Evolutionary conservation across 2,797 vertebrate genomes (phyloP), one percentile per base, ranked within the genome.

Genomic region (Chelonia mydas): DNA sequence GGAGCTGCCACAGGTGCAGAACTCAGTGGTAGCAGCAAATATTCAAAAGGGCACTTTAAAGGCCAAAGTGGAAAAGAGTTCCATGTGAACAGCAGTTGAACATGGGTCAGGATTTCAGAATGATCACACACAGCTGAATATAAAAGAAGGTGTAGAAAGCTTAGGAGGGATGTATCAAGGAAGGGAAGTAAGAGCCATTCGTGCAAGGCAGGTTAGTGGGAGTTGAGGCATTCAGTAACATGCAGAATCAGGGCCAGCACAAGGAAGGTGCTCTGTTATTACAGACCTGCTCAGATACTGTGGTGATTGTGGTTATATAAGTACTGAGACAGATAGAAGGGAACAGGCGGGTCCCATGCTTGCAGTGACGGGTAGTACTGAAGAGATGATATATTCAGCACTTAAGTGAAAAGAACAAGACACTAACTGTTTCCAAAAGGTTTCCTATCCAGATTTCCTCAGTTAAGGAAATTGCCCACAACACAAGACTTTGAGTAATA

Each of bases 1-100:
- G 95, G 91, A 94, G 92, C 91, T 85, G 93, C 94, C 86, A 87
- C 57, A n/a, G 93, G 76, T 87, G 83, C 90, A 95, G 96, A 93
- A 95, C 93, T 95, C 90, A 82, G 95, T 89, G 84, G 91, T 90
- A 91, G 89, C 90, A 94, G 65, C 83, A 76, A n/a, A 86, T 65
- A 78, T 78, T 88, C 77, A 88, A 76, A 88, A 61, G 41, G 86
- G 89, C 87, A 83, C 61, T 72, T 83, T 68, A 78, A 91, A 91
- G 78, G 83, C 84, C 55, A 85, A 92, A 92, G 90, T 54, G 76
- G 76, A 91, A 79, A 86, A 91, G 79, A 74, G 90, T 87, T 86
- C 90, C 57, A 81, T 91, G 90, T 81, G 90, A 86, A 91, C 90
- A 81, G 90, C 77, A 91, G 77, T 82, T 86, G 90, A 72, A 59